Evolutionary conservation across 2,888 invertebrate genomes (phyloP).

Genomic region (Mesoligia furuncula): DNA sequence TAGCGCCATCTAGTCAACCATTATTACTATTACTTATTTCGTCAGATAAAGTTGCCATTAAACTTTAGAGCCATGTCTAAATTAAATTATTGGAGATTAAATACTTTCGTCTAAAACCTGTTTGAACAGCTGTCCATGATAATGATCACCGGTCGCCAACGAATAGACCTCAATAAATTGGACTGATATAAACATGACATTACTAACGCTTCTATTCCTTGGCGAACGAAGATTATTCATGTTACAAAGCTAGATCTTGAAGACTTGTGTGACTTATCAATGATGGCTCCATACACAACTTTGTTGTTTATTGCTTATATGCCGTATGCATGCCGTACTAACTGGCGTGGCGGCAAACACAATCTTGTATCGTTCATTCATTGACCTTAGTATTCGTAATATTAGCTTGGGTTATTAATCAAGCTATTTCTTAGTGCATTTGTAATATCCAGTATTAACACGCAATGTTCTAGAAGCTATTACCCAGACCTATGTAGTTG

Average conservation of each 20-base stretch:
- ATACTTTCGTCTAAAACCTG: conserved; percentile 15
- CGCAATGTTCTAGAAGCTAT: conserved; percentile 12
- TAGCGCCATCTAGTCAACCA: conserved; percentile 49
- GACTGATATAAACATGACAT: not conserved
- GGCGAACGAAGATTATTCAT: not conserved
- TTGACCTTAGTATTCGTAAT: not conserved
- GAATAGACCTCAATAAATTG: conserved; percentile 9
- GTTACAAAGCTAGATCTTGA: not conserved
- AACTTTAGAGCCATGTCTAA: conserved; percentile 24
- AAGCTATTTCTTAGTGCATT: not conserved
- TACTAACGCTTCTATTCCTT: not conserved
- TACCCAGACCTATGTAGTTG: not conserved
- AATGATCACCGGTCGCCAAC: not conserved
- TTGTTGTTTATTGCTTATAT: conserved; percentile 16
- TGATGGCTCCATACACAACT: not conserved
- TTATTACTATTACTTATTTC: conserved; percentile 38
- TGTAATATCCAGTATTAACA: not conserved
- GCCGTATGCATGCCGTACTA: not conserved
- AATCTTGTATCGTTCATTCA: not conserved
- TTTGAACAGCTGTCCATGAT: not conserved
- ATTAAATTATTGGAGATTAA: conserved; percentile 14
- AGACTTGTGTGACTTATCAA: not conserved
- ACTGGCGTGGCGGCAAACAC: not conserved
- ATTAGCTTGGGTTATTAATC: not conserved
- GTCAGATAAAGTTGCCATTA: conserved; percentile 30